Conservation (phyloP, 2,888 invertebrate genomes). For the Coenonympha glycerion region DNA sequence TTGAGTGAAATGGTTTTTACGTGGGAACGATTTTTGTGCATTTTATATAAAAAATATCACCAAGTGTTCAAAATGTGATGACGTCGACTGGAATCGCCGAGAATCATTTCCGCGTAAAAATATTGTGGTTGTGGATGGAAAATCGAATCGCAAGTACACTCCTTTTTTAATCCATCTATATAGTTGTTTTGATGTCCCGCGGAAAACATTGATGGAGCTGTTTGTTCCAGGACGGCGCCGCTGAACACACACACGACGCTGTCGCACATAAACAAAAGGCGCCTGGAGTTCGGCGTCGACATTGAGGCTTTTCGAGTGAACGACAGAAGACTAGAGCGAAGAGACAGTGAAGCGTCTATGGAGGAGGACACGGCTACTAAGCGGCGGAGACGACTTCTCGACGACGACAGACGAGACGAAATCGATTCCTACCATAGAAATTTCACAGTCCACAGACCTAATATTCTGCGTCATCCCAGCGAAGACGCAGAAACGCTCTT, state of each 20-base stretch:
- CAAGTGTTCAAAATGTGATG: conserved; percentile 65
- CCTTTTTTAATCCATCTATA: conserved; percentile 42
- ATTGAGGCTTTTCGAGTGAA: conserved; percentile 63
- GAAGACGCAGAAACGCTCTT: conserved; percentile 89
- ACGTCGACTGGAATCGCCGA: conserved; percentile 73
- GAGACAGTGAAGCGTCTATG: conserved; percentile 41
- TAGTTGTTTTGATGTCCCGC: conserved; percentile 32
- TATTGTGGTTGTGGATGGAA: conserved; percentile 75
- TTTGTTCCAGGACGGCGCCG: conserved; percentile 63
- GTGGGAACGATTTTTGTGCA: conserved; percentile 77
- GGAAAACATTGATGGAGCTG: conserved; percentile 23
- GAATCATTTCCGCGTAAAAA: conserved; percentile 78
- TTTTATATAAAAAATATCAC: conserved; percentile 52
- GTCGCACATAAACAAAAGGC: conserved; percentile 82
- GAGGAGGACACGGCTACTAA: conserved; percentile 56
- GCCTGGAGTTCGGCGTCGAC: conserved; percentile 78
- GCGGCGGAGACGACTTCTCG: conserved; percentile 65
- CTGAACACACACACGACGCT: conserved; percentile 76
- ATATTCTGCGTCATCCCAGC: conserved; percentile 50
- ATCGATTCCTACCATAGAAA: conserved; percentile 43
- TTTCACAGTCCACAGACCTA: conserved; percentile 53
- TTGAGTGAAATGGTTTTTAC: conserved; percentile 77
- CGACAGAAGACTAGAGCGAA: conserved; percentile 55
- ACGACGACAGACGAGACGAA: conserved; percentile 61
- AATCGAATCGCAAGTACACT: conserved; percentile 73